Percentiles rank a stretch among this genome's conserved stretches.
These are phyloP conservation scores for Saxidomus purpurata DNA, from an alignment of 1,140 invertebrate genomes.

Conservation along the genomic window DNA sequence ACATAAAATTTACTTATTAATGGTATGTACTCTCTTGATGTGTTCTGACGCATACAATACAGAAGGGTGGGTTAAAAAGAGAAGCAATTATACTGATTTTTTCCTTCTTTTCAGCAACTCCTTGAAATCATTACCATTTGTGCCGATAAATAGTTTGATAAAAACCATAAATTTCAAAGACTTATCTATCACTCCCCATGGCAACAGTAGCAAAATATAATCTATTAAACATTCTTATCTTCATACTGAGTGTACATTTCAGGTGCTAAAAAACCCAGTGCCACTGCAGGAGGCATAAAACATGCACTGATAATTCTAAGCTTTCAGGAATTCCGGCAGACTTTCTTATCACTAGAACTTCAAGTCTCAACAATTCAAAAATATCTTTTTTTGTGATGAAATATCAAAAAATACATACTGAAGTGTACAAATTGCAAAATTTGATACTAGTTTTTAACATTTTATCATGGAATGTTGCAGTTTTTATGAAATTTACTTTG, in stretches of 20 bases:
- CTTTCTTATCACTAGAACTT: constrained; percentile 14
- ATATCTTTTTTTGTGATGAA: neutral
- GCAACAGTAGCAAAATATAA: constrained; percentile 55
- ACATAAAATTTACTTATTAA: neutral
- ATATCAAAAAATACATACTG: neutral
- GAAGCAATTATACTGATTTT: neutral
- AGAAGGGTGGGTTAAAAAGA: neutral
- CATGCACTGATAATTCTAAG: constrained; percentile 1
- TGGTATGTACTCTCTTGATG: neutral
- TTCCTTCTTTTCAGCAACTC: neutral
- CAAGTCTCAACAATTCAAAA: neutral
- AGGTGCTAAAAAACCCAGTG: constrained; percentile 2
- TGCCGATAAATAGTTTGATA: constrained; percentile 58
- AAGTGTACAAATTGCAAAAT: neutral
- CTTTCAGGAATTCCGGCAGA: neutral
- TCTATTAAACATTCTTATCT: constrained; percentile 61
- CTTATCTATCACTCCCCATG: constrained; percentile 59
- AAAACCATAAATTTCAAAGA: constrained; percentile 63
- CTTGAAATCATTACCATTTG: constrained; percentile 51
- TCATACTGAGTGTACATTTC: constrained; percentile 56
- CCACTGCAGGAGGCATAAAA: constrained; percentile 29
- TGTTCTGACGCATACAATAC: neutral
- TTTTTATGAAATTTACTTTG: neutral
- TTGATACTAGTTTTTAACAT: neutral
- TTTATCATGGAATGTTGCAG: neutral